These are phyloP conservation scores for Holothuria leucospilota DNA, from an alignment of 53 echinoderm and acorn worm species.

Conservation along the genomic window DNA sequence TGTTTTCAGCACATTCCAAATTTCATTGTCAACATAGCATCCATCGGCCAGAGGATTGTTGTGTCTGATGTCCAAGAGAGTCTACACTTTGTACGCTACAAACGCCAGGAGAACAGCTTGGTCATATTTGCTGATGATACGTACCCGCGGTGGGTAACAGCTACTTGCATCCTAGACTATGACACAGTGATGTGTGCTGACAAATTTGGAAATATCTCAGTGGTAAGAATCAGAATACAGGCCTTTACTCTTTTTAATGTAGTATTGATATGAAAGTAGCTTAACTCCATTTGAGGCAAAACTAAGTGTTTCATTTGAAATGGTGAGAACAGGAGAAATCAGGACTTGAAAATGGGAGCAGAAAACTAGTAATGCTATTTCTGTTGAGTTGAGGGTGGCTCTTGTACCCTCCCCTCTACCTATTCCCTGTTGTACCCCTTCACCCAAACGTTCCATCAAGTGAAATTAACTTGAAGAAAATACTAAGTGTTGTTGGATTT, in stretches of 20 bases:
- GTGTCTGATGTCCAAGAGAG: constrained; percentile 99
- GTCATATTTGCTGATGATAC: constrained; percentile 97
- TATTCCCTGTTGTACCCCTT: too few relatives aligned
- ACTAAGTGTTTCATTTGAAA: background rate
- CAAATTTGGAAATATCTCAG: constrained; percentile 95
- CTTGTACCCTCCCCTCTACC: too few relatives aligned
- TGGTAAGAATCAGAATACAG: constrained; percentile 67
- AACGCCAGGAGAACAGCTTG: constrained; percentile 94
- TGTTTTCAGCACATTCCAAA: constrained; percentile 90
- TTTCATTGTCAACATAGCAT: constrained; percentile 88
- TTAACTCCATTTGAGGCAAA: background rate
- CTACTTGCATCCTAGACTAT: constrained; percentile 82
- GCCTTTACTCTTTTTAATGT: too few relatives aligned
- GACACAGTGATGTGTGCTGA: constrained; percentile 92
- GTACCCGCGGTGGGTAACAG: constrained; percentile 92
- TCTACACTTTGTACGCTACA: constrained; percentile 94
- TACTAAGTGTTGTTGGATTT: too few relatives aligned
- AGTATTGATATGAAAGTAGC: background rate
- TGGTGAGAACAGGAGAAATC: background rate
- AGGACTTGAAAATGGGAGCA: background rate
- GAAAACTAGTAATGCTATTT: too few relatives aligned
- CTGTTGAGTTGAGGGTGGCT: too few relatives aligned
- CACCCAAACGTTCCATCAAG: too few relatives aligned
- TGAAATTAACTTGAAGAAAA: too few relatives aligned
- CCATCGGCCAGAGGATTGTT: constrained; percentile 84